These are phyloP conservation scores for Oophaga pumilio DNA, from an alignment of 2,113 vertebrate genomes.

Conservation along the genomic window DNA sequence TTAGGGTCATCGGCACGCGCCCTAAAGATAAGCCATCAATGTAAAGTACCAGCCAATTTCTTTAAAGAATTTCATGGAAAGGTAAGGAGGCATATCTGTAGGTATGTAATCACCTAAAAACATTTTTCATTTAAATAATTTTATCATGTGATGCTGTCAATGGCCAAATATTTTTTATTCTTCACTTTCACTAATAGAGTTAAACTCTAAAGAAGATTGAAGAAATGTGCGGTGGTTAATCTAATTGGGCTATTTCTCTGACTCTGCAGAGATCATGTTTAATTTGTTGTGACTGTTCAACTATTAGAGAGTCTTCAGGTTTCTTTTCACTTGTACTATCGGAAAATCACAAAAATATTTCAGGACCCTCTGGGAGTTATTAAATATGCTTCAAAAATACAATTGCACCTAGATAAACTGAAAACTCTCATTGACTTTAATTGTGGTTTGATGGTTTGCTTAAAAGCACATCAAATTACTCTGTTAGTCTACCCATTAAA, in stretches of 20 bases:
- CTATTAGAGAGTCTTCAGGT: conserved; percentile 39
- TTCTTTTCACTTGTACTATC: conserved; percentile 41
- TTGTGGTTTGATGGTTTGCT: conserved; percentile 46
- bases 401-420: conserved; percentile 33
- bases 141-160: not conserved
- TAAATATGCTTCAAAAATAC: conserved; percentile 44
- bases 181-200: not conserved
- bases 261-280: conserved; percentile 38
- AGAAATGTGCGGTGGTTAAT: not conserved
- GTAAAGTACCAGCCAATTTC: too few species aligned
- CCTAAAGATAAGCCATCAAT: too few species aligned
- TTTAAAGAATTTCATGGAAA: too few species aligned
- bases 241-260: conserved; percentile 14
- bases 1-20: too few species aligned
- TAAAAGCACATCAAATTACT: conserved; percentile 52
- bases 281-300: conserved; percentile 31
- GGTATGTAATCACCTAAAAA: not conserved
- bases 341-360: conserved; percentile 53
- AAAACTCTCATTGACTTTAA: conserved; percentile 41
- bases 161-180: not conserved
- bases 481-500: conserved; percentile 46
- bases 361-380: conserved; percentile 43
- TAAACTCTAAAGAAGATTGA: not conserved
- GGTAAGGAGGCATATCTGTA: too few species aligned
- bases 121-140: not conserved